Base-by-base conservation (phyloP, 2,113 vertebrate genomes). In the Brachirus orientalis region DNA sequence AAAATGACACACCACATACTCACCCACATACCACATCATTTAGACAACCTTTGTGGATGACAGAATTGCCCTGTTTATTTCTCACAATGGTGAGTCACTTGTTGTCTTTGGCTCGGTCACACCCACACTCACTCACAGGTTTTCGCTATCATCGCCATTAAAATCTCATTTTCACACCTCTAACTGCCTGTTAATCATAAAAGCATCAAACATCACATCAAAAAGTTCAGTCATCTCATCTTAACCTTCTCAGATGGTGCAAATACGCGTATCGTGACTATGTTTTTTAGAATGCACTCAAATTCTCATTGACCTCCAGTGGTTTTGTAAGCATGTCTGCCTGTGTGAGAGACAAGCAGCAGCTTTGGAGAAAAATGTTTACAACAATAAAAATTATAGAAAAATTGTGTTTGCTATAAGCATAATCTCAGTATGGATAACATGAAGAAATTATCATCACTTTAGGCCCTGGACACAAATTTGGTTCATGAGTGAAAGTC, bases 81-180 rank as follows among this genome's bases (percentile, higher is more conserved):
- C 18, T 60, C 4, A n/a, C 43, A 46, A 60, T 19, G 9, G 20
- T 8, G 40, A 54, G 19, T 55, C 13, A 22, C 56, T 55, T 33
- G 8, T 62, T 36, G 3, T 48, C 18, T 35, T 40, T n/a, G n/a
- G n/a, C n/a, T n/a, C n/a, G n/a, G n/a, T 37, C 40, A 48, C 35
- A 14, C 17, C 3, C 36, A 60, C 62, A 65, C n/a, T n/a, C n/a
- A n/a, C n/a, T n/a, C n/a, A n/a, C n/a, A n/a, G n/a, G n/a, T 77
- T 11, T 72, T 80, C 60, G 50, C 55, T 43, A 63, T 66, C 67
- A 66, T 44, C 40, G 41, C 46, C 69, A 79, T 82, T 74, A 71
- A 81, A 73, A 55, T 35, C 69, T 69, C 22, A 47, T 74, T 77
- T 75, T 69, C 44, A 60, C 56, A 17, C n/a, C 73, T 52, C 33